Base-by-base conservation (phyloP, 2,888 invertebrate species). In the Meloe dianella region DNA sequence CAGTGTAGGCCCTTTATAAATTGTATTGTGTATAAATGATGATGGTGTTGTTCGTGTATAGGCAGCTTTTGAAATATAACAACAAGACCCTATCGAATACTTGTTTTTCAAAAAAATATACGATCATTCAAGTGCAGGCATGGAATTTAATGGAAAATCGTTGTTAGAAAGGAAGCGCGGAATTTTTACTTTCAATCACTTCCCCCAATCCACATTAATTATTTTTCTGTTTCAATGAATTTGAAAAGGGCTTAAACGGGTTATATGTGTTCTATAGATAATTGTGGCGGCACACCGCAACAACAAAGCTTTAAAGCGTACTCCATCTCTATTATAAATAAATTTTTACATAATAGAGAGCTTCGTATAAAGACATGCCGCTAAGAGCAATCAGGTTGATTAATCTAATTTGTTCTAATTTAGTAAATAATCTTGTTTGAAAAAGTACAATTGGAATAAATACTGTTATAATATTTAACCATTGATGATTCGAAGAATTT, bases 111-210 rank as follows among this genome's bases (percentile, higher is more conserved):
- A 41, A 41, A n/a, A n/a, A 17, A n/a, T 41, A 2, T 17, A 41
- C 38, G 17, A n/a, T 17, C 38, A 5, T 41, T 41, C 38, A 17
- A 17, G 38, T 41, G 47, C n/a, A n/a, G 20, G 10, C 20, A n/a
- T 20, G 38, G 47, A 47, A 51, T 51, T 51, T 51, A 24, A 51
- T 51, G 47, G 47, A 47, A 20, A 47, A 47, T 47, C 47, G 24
- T 22, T 51, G 51, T 51, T 12, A 12, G 22, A 51, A 22, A 24
- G 22, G 24, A 22, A 51, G 51, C 51, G 51, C 12, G 22, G 51
- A 51, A 51, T 51, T 51, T 51, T 22, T 51, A 24, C 51, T 51
- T 51, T 51, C 51, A 51, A 51, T 51, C 51, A 51, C 51, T 24
- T 51, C 24, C 51, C 8, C n/a, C n/a, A n/a, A n/a, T 51, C 10